Evolutionary conservation across 2,113 vertebrate species (phyloP).

Genomic region (Silurus asotus): DNA sequence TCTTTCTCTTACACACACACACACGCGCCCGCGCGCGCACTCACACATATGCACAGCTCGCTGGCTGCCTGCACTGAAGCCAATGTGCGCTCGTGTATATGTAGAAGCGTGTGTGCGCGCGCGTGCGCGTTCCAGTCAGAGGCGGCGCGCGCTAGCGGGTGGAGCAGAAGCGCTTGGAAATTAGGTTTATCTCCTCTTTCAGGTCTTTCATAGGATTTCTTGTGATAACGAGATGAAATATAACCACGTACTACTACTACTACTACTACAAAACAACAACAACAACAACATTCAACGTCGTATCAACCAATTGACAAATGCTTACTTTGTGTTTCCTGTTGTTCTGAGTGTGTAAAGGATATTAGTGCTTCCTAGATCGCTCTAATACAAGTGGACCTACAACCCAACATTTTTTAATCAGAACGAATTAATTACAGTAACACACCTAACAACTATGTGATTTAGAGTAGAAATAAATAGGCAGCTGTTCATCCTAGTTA

Average conservation of each 20-base stretch:
- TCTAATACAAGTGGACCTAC: background rate
- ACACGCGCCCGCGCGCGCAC: too few relatives aligned
- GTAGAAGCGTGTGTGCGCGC: background rate
- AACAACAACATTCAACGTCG: too few relatives aligned
- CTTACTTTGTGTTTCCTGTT: too few relatives aligned
- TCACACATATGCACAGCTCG: background rate
- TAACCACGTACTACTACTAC: too few relatives aligned
- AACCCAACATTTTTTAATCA: background rate
- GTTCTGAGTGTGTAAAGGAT: too few relatives aligned
- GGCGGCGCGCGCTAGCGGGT: conserved; percentile 39
- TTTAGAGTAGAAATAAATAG: background rate
- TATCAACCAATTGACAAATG: too few relatives aligned
- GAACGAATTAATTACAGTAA: background rate
- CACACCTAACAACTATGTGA: background rate
- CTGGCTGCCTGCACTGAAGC: background rate
- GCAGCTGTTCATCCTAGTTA: background rate
- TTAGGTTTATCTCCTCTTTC: conserved; percentile 41
- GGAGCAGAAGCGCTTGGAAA: conserved; percentile 59
- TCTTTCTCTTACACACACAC: background rate
- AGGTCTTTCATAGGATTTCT: background rate
- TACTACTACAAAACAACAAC: too few relatives aligned
- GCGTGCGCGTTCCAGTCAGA: background rate
- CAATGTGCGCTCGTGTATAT: too few relatives aligned
- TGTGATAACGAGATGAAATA: background rate
- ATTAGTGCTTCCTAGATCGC: background rate